Evolutionary conservation across 2,888 invertebrate genomes (phyloP).

Genomic region (Imbricaverruca yamaguchii): DNA sequence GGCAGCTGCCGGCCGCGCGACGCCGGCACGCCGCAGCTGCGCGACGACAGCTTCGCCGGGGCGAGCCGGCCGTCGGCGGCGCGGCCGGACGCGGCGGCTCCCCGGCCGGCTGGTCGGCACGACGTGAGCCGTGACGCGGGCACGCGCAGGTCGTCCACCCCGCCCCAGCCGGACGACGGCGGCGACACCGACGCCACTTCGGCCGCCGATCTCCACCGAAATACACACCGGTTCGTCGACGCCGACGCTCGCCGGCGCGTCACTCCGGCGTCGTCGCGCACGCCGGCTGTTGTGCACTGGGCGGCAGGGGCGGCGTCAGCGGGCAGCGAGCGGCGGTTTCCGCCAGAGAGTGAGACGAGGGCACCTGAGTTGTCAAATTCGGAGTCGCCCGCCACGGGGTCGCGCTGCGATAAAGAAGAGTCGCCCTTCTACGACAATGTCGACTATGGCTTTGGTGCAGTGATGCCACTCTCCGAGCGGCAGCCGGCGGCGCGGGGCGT

Average conservation of each 20-base stretch:
- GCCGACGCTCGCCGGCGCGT: neutral
- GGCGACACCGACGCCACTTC: neutral
- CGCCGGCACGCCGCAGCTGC: neutral
- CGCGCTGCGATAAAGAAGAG: neutral
- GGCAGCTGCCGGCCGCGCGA: neutral
- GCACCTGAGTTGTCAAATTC: neutral
- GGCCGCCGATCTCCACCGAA: neutral
- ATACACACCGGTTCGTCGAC: neutral
- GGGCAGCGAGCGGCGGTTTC: neutral
- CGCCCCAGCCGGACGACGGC: neutral
- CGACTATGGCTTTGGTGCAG: neutral
- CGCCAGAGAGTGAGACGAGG: neutral
- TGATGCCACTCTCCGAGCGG: neutral
- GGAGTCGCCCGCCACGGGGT: neutral
- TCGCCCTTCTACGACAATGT: slow-evolving; percentile 13
- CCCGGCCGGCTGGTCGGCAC: too few relatives aligned
- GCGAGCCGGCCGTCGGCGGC: too few relatives aligned
- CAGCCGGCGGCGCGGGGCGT: neutral
- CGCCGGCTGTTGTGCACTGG: neutral
- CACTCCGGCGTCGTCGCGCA: neutral
- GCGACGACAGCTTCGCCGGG: too few relatives aligned
- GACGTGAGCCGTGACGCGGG: neutral
- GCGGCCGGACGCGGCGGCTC: too few relatives aligned
- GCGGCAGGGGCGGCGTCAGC: neutral
- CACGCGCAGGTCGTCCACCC: neutral